These are phyloP conservation scores for Eulemur rubriventer DNA, from an alignment of 2,797 vertebrate species.

Conservation along the genomic window DNA sequence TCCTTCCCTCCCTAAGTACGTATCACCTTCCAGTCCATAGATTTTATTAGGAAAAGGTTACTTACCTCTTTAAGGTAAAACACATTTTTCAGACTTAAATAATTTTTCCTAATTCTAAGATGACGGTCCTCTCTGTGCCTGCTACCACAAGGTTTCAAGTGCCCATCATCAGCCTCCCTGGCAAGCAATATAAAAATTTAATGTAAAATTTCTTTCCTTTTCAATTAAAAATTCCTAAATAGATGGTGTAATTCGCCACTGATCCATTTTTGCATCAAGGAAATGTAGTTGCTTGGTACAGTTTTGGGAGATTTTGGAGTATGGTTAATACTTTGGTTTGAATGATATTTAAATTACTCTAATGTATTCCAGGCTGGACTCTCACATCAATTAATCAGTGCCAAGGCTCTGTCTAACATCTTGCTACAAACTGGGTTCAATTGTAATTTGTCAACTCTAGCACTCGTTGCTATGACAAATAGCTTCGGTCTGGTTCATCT, in stretches of 20 bases:
- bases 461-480: slow-evolving; percentile 60
- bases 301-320: neutral
- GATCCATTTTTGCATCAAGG: neutral
- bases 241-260: neutral
- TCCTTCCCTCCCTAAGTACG: neutral
- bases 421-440: slow-evolving; percentile 56
- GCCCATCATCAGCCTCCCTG: neutral
- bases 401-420: slow-evolving; percentile 62
- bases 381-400: slow-evolving; percentile 61
- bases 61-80: neutral
- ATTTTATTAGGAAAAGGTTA: neutral
- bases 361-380: slow-evolving; percentile 42
- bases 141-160: neutral
- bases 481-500: slow-evolving; percentile 69
- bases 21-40: neutral
- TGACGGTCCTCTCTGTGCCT: neutral
- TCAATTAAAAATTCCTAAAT: slow-evolving; percentile 20
- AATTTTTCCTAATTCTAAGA: neutral
- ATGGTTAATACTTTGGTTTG: neutral
- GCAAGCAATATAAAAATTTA: neutral
- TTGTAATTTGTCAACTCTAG: slow-evolving; percentile 56
- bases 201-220: neutral
- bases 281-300: neutral
- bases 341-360: slow-evolving; percentile 46
- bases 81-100: neutral